phyloP scores from a whole-genome alignment of 2,888 invertebrate species.

The Lysandra coridon region DNA sequence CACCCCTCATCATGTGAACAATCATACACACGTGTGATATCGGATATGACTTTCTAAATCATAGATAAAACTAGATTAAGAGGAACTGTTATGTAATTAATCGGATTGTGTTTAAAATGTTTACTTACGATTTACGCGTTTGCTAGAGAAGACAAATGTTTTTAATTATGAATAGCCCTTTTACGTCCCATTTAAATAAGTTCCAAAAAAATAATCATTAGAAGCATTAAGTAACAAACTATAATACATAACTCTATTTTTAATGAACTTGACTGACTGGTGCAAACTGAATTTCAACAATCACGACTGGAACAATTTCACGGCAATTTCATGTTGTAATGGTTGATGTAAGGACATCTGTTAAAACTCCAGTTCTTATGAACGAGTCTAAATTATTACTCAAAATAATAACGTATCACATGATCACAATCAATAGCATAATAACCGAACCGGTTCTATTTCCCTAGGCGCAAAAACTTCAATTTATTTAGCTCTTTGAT shows the following conservation, averaged over 20 bases:
- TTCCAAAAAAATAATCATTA: too few species aligned
- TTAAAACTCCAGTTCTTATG: background rate
- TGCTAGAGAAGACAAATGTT: background rate
- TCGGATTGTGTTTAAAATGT: background rate
- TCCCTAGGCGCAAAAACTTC: background rate
- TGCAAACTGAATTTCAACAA: background rate
- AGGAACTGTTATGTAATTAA: background rate
- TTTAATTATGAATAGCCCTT: background rate
- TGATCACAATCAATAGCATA: background rate
- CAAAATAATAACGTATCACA: background rate
- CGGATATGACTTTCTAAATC: slow-evolving; percentile 10
- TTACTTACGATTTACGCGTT: background rate
- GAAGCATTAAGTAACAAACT: background rate
- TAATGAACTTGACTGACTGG: background rate
- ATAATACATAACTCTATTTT: background rate
- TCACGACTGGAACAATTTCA: background rate
- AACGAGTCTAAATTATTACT: background rate
- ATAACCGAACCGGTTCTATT: background rate
- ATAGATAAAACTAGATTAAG: background rate
- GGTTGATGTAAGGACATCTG: background rate
- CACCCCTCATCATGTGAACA: background rate
- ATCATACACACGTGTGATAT: background rate
- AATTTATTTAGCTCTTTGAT: background rate
- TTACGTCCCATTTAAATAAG: too few species aligned
- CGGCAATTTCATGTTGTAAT: slow-evolving; percentile 1